phyloP scores from a whole-genome alignment of 2,888 invertebrate species.

The Mamestra brassicae region DNA sequence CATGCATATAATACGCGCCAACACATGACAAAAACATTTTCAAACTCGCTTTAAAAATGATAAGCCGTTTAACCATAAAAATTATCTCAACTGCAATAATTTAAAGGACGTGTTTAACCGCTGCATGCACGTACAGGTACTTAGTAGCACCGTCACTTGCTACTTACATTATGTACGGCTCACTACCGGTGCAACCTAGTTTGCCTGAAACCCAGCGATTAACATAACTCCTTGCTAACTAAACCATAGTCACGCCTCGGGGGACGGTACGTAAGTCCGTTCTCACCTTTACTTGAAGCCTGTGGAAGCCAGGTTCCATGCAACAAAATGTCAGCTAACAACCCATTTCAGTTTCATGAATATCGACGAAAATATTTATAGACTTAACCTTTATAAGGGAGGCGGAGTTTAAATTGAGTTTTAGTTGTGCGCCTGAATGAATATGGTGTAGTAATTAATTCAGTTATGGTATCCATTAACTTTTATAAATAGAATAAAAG shows the following conservation, averaged over 20 bases:
- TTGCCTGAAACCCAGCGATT: conserved; percentile 53
- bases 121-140: conserved; percentile 46
- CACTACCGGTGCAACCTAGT: conserved; percentile 64
- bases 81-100: conserved; percentile 45
- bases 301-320: conserved; percentile 31
- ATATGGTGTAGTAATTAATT: conserved; percentile 1
- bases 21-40: conserved; percentile 6
- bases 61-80: conserved; percentile 33
- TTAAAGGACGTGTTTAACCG: conserved; percentile 40
- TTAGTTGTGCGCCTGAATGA: conserved; percentile 3
- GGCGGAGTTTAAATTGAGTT: conserved; percentile 38
- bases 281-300: conserved; percentile 54
- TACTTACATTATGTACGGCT: conserved; percentile 51
- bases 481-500: neutral
- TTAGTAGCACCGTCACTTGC: conserved; percentile 52
- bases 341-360: conserved; percentile 55
- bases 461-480: neutral
- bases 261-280: conserved; percentile 52
- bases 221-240: conserved; percentile 62
- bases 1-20: neutral
- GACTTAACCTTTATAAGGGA: conserved; percentile 40
- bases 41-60: conserved; percentile 36
- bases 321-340: conserved; percentile 62
- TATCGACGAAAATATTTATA: conserved; percentile 64
- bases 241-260: conserved; percentile 59